phyloP scores from a whole-genome alignment of 2,797 vertebrate species.

The Periparus ater region DNA sequence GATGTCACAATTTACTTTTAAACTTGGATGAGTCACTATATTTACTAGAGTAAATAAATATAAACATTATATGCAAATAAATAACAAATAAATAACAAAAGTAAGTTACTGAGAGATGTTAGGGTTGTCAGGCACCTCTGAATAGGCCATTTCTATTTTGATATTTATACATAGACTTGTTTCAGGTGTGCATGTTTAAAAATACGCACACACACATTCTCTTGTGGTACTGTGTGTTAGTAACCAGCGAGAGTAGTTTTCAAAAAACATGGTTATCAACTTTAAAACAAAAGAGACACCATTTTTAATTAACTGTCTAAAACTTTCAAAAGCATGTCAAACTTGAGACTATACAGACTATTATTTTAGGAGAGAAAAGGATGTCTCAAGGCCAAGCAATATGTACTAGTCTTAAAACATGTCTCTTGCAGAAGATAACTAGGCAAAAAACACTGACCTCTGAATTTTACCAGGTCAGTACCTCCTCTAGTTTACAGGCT shows the following conservation, averaged over 20 bases:
- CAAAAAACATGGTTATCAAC: background rate
- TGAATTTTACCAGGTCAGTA: background rate
- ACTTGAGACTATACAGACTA: background rate
- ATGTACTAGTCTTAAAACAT: background rate
- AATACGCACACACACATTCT: background rate
- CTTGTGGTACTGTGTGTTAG: background rate
- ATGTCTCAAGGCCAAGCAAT: background rate
- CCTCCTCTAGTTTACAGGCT: background rate
- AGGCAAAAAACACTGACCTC: background rate
- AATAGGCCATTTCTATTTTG: background rate
- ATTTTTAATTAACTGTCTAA: background rate
- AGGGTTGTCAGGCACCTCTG: background rate
- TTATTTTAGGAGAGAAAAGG: background rate
- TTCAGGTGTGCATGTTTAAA: background rate
- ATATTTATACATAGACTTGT: background rate
- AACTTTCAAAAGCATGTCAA: background rate
- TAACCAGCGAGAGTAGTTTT: background rate
- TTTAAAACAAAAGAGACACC: background rate
- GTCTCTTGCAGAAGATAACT: background rate
- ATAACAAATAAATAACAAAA: background rate
- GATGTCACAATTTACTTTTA: background rate
- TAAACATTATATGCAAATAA: background rate
- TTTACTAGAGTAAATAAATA: background rate
- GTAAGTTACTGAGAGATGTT: background rate
- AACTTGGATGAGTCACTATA: background rate